Evolutionary conservation across 1,140 invertebrate species (phyloP).

Genomic region (Drosophila nasuta): DNA sequence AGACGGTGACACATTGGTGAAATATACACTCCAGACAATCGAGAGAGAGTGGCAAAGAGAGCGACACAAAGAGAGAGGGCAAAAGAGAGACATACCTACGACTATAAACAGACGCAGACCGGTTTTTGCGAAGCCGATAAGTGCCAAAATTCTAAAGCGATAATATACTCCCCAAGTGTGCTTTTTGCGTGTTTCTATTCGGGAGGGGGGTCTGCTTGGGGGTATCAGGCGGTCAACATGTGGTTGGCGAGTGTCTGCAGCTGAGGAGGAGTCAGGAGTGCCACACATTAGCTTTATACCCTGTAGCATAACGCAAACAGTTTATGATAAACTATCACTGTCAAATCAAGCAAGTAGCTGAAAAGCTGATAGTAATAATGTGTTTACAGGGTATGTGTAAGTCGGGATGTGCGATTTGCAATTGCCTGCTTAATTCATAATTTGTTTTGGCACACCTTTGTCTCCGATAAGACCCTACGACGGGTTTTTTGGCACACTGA

Average conservation of each 20-base stretch:
- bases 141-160: conserved; percentile 37
- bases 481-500: conserved; percentile 66
- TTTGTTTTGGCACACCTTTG: conserved; percentile 34
- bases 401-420: conserved; percentile 1
- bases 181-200: conserved; percentile 33
- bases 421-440: conserved; percentile 57
- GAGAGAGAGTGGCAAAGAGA: neutral
- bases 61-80: no score
- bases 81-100: conserved; percentile 1
- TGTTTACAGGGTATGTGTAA: conserved; percentile 1
- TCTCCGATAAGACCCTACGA: conserved; percentile 56
- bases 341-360: neutral
- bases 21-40: conserved; percentile 37
- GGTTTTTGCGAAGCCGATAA: conserved; percentile 58
- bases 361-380: neutral
- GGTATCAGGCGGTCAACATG: conserved; percentile 75
- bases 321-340: neutral
- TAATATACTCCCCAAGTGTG: conserved; percentile 29
- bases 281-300: conserved; percentile 11
- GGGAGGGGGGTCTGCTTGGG: conserved; percentile 20
- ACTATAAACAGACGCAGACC: conserved; percentile 51
- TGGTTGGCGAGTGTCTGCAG: conserved; percentile 63
- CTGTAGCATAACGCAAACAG: neutral
- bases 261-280: conserved; percentile 44
- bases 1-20: conserved; percentile 71